Evolutionary conservation across 2,113 vertebrate genomes (phyloP).

Genomic region (Callaeas wilsoni): DNA sequence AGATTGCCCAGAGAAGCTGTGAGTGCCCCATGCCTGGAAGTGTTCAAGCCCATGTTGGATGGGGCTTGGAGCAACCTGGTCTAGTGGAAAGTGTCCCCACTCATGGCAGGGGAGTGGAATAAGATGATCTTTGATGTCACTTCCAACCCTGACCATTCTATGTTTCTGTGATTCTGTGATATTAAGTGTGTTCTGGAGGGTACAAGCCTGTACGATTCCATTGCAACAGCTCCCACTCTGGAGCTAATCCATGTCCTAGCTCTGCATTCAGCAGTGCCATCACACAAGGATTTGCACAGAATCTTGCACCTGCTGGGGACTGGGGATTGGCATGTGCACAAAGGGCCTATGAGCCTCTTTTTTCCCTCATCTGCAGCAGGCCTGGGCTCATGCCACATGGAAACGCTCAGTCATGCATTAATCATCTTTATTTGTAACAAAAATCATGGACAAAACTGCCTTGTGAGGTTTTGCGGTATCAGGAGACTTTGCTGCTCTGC

Average conservation of each 20-base stretch:
- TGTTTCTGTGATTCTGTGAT: not conserved
- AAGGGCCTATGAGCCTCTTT: not conserved
- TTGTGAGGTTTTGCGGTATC: not conserved
- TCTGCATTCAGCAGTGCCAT: not conserved
- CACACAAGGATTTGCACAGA: not conserved
- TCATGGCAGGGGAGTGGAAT: not conserved
- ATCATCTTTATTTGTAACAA: not conserved
- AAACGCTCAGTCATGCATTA: not conserved
- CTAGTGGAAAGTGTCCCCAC: not conserved
- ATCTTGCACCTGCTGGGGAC: not conserved
- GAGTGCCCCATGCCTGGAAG: not conserved
- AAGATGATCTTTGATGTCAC: not conserved
- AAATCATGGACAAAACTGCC: not conserved
- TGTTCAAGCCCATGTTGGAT: not conserved
- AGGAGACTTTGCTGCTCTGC: not conserved
- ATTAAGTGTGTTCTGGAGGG: not conserved
- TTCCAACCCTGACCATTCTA: not conserved
- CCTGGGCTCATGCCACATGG: not conserved
- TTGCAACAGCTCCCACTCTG: not conserved
- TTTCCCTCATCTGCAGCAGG: not conserved
- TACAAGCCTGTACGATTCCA: rapidly evolving
- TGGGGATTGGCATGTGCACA: rapidly evolving
- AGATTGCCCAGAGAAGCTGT: not conserved
- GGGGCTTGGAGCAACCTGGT: not conserved
- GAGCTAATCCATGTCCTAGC: not conserved